Evolutionary conservation across 1,140 invertebrate species (phyloP).

Genomic region (Pectinophora gossypiella): DNA sequence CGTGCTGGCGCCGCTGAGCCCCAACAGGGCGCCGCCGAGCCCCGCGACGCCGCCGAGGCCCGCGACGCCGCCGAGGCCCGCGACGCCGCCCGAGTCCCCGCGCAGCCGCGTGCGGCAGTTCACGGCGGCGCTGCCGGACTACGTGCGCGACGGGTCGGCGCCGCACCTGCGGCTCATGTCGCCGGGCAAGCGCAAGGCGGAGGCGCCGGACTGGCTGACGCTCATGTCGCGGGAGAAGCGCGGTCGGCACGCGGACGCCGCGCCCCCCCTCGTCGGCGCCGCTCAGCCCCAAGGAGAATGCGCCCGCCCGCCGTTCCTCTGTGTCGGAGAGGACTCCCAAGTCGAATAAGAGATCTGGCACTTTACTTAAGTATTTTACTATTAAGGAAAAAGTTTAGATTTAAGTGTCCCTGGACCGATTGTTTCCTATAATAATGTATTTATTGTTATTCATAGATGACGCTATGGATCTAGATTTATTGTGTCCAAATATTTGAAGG

Average conservation of each 20-base stretch:
- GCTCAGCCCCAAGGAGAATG: conserved; percentile 73
- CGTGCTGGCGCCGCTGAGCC: not conserved
- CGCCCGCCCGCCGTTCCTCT: conserved; percentile 65
- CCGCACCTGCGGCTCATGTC: conserved; percentile 83
- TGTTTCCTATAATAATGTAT: no score
- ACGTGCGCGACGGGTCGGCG: conserved; percentile 83
- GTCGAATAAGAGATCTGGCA: conserved; percentile 33
- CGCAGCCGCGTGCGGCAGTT: not conserved
- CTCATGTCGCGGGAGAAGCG: conserved; percentile 79
- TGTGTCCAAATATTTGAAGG: no score
- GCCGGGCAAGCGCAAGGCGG: conserved; percentile 79
- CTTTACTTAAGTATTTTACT: conserved; percentile 54
- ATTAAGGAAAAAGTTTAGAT: conserved; percentile 23
- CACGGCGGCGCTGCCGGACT: conserved; percentile 79
- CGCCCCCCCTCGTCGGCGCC: conserved; percentile 71
- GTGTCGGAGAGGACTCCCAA: conserved; percentile 47
- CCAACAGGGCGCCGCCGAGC: not conserved
- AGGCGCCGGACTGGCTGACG: conserved; percentile 82
- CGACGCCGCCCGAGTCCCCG: not conserved
- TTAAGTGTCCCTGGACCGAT: not conserved
- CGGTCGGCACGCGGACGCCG: conserved; percentile 77
- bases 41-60: not conserved
- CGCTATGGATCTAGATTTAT: no score
- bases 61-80: not conserved
- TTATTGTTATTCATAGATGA: no score